phyloP scores from a whole-genome alignment of 37 sponge, comb jelly and placozoan genomes.

The Mnemiopsis leidyi region DNA sequence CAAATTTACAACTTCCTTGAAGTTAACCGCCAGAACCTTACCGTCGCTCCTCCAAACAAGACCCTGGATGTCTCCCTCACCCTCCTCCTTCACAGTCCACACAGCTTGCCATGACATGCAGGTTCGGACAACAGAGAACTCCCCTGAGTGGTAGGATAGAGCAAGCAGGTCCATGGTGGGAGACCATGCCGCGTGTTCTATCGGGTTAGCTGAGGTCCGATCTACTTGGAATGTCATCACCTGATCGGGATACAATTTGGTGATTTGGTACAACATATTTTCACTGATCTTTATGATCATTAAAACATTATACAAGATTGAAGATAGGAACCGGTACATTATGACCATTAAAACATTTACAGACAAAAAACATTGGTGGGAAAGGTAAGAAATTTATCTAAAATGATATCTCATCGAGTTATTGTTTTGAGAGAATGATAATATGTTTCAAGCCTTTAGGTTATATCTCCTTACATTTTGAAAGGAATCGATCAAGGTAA shows the following conservation, averaged over 20 bases:
- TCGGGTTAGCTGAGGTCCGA: not conserved
- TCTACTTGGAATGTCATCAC: constrained; percentile 29
- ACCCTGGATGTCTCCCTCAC: not conserved
- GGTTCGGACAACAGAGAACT: not conserved
- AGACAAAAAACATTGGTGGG: no score
- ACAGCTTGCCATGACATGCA: constrained; percentile 62
- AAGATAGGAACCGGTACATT: no score
- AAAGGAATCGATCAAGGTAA: no score
- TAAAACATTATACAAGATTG: no score
- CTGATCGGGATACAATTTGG: not conserved
- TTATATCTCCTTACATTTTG: no score
- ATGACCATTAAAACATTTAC: no score
- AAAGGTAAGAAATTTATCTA: no score
- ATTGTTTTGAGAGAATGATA: no score
- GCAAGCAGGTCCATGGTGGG: constrained; percentile 56
- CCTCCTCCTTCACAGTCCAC: constrained; percentile 48
- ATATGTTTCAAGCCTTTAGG: no score
- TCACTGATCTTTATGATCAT: no score
- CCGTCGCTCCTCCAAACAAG: constrained; percentile 53
- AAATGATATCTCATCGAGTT: no score
- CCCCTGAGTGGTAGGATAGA: not conserved
- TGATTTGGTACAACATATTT: no score
- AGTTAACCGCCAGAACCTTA: constrained; percentile 39
- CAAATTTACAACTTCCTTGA: not conserved
- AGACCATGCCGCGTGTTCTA: constrained; percentile 48